A percentile compares a stretch with the other conserved stretches of the same genome.
Conservation (phyloP, 2,113 vertebrate genomes). For the Agelaius tricolor region DNA sequence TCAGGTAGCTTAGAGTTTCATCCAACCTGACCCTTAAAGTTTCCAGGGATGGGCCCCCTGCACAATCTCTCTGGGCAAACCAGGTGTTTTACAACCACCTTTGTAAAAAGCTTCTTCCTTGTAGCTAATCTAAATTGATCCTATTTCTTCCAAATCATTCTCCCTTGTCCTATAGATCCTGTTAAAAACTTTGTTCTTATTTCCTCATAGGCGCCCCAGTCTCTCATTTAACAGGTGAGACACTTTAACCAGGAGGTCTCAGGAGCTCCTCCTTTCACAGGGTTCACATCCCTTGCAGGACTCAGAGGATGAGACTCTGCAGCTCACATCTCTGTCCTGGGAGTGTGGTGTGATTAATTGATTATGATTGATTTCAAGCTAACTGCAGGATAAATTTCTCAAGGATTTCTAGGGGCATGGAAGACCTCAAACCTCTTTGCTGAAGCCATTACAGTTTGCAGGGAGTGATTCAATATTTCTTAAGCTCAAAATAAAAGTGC, state of each 20-base stretch:
- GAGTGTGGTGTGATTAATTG: neutral
- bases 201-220: neutral
- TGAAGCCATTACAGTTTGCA: neutral
- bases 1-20: neutral
- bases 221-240: neutral
- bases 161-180: neutral
- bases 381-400: neutral
- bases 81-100: neutral
- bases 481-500: neutral
- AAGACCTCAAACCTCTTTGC: neutral
- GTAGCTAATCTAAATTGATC: neutral
- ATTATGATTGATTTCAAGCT: neutral
- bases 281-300: neutral
- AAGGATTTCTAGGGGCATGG: neutral
- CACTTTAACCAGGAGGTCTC: neutral
- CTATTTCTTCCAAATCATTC: neutral
- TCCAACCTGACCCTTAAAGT: neutral
- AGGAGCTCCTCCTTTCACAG: neutral
- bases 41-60: neutral
- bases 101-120: neutral
- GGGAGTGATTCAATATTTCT: neutral
- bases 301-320: accelerated
- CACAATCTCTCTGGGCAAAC: neutral
- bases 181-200: neutral
- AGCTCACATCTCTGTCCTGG: neutral